Base-by-base conservation (phyloP, 2,888 invertebrate genomes). In the Pristionchus entomophagus region DNA sequence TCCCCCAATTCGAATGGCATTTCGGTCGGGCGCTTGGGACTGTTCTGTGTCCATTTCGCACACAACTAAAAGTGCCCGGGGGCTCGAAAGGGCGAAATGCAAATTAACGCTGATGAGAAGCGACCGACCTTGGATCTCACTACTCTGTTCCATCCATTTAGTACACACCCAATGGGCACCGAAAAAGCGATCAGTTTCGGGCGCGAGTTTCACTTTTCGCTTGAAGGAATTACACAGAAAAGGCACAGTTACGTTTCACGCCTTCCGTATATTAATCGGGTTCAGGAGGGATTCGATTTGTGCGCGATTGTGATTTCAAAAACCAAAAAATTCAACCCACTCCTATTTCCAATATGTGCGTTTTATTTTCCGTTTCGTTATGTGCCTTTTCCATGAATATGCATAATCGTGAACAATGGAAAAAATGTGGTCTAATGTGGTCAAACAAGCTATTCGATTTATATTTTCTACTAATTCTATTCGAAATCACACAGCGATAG, bases 61-160 rank as follows among this genome's bases (percentile, higher is more conserved):
- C 65, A 32, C n/a, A n/a, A n/a, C n/a, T n/a, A n/a, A 17, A 26
- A 65, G 65, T 29, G 65, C 65, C 29, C 65, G 32, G 2, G 32
- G 65, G 19, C 29, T n/a, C 32, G 26, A 12, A 59, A 59, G 22
- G 59, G 19, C 6, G 65, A 65, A 65, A 65, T 65, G 65, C 65
- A 65, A 65, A 65, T 65, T 65, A 65, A 65, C 65, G 65, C n/a
- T n/a, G n/a, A 65, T 35, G 65, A 65, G 65, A 65, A 17, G 35
- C 32, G 65, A 32, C 6, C 12, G 35, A 29, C 29, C 29, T 65
- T 29, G 35, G 35, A 65, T 65, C 26, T 56, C 4, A 56, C 22
- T 65, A 22, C 32, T 32, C 29, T n/a, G n/a, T n/a, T n/a, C n/a
- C n/a, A n/a, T n/a, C n/a, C n/a, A n/a, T n/a, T n/a, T n/a, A 22